Evolutionary conservation across 2,113 vertebrate species (phyloP), one percentile per base, ranked within the genome.

Genomic region (Athene noctua): DNA sequence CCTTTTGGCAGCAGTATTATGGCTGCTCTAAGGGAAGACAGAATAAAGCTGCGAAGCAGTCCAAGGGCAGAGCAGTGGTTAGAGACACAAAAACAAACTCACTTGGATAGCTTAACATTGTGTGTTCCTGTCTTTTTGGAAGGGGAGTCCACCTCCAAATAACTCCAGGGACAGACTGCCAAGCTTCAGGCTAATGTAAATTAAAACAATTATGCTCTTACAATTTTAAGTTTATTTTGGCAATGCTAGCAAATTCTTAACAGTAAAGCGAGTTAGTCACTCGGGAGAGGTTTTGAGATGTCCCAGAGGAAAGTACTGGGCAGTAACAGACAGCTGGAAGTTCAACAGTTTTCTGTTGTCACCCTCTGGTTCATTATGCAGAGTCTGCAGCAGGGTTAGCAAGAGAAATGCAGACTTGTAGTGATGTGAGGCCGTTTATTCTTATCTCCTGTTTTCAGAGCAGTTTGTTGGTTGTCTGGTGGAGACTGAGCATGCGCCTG

Each of bases 201-300:
- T 97, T 73, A 84, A 88, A 90, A 85, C 81, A 92, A 96, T 96
- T 95, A 93, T 68, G 40, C 90, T 94, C 80, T 96, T 95, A 86
- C 30, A 88, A 65, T 71, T 68, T 80, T 51, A 49, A 71, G 82
- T 91, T 97, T 93, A 34, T 92, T 95, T 96, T 97, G 97, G 96
- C 95, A 71, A 32, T 19, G 38, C 15, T 49, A 58, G 42, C 10
- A 44, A 72, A 78, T 58, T 87, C 82, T 80, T 93, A 44, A 38
- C 34, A 70, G 90, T 51, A 23, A 51, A 87, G 46, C 2, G 7
- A 78, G 55, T 87, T 80, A 87, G 68, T 89, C 49, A 71, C 72
- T 85, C 42, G 12, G 51, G 49, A 94, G 15, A 34, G 42, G 51
- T 78, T 92, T 54, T 51, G n/a, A 72, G 62, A 84, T 57, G 36